A percentile compares a stretch with the other conserved stretches of the same genome.
phyloP scores from a whole-genome alignment of 2,797 vertebrate species.

The Denticeps clupeoides region DNA sequence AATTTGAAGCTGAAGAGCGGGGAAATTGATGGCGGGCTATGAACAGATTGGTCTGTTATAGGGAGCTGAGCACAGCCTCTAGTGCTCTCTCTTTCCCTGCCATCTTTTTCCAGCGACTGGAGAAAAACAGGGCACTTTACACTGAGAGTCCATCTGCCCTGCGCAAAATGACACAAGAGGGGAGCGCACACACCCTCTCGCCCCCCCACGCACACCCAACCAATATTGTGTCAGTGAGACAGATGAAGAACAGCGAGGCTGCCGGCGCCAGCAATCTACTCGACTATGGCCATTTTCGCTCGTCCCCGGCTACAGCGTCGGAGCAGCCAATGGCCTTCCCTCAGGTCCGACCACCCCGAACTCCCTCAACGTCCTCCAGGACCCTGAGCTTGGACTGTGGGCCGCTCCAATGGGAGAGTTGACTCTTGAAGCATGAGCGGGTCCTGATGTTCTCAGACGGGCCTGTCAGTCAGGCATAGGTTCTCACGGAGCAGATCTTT shows the following conservation, averaged over 20 bases:
- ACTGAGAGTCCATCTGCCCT: constrained; percentile 39
- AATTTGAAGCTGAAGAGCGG: too few species aligned
- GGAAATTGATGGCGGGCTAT: neutral
- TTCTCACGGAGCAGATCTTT: too few species aligned
- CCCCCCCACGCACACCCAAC: neutral
- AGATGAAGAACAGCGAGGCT: constrained; percentile 10
- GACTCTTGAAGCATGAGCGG: neutral
- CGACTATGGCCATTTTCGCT: constrained; percentile 10
- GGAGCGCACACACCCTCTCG: too few species aligned
- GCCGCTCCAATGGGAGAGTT: too few species aligned
- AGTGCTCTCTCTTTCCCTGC: constrained; percentile 16
- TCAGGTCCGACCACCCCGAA: constrained; percentile 11
- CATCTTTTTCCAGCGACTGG: constrained; percentile 25
- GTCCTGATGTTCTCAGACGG: constrained; percentile 22
- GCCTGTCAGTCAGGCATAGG: constrained; percentile 26
- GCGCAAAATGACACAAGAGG: constrained; percentile 33
- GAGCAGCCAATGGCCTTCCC: constrained; percentile 5
- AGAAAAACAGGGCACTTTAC: constrained; percentile 32
- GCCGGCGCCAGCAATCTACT: neutral
- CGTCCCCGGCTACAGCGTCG: neutral
- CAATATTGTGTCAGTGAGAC: constrained; percentile 10
- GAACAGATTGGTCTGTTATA: constrained; percentile 20
- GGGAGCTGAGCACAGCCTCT: constrained; percentile 19
- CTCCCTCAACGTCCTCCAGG: constrained; percentile 3
- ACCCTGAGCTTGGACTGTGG: too few species aligned